Evolutionary conservation across 2,888 invertebrate genomes (phyloP).

Genomic region (Leucoma salicis): DNA sequence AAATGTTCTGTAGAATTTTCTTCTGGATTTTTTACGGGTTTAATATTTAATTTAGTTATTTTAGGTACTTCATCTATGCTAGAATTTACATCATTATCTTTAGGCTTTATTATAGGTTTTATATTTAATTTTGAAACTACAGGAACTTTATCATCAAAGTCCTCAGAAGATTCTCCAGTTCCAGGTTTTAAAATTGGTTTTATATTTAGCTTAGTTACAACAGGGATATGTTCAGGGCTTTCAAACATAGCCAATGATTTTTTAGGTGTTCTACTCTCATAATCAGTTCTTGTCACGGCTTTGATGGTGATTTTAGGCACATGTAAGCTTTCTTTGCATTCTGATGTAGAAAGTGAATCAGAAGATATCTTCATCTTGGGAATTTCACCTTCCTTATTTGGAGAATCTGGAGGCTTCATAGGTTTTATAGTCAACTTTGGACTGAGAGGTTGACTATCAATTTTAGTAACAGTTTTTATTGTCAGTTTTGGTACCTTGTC

Average conservation of each 20-base stretch:
- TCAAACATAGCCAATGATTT: conserved; percentile 47
- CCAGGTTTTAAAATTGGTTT: conserved; percentile 76
- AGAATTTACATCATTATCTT: conserved; percentile 71
- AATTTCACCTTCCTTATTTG: conserved; percentile 46
- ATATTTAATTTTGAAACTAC: conserved; percentile 81
- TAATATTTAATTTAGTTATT: conserved; percentile 79
- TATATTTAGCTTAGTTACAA: conserved; percentile 71
- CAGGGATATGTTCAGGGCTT: conserved; percentile 61
- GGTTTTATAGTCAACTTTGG: conserved; percentile 79
- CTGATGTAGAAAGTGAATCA: conserved; percentile 50
- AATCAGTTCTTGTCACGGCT: conserved; percentile 61
- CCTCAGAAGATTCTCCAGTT: conserved; percentile 51
- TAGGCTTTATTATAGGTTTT: conserved; percentile 76
- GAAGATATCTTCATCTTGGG: conserved; percentile 54
- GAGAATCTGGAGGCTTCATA: conserved; percentile 58
- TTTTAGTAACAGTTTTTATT: conserved; percentile 66
- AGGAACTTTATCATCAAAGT: conserved; percentile 68
- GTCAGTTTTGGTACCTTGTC: conserved; percentile 74
- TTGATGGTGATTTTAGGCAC: conserved; percentile 84
- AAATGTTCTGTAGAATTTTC: conserved; percentile 57
- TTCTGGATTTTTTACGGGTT: conserved; percentile 76
- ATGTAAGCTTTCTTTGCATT: conserved; percentile 62
- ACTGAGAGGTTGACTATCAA: conserved; percentile 65
- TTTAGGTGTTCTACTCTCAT: conserved; percentile 48
- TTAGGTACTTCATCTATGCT: conserved; percentile 75